These are phyloP conservation scores for Corbicula japonica DNA, from an alignment of 2,888 invertebrate genomes.

Conservation along the genomic window DNA sequence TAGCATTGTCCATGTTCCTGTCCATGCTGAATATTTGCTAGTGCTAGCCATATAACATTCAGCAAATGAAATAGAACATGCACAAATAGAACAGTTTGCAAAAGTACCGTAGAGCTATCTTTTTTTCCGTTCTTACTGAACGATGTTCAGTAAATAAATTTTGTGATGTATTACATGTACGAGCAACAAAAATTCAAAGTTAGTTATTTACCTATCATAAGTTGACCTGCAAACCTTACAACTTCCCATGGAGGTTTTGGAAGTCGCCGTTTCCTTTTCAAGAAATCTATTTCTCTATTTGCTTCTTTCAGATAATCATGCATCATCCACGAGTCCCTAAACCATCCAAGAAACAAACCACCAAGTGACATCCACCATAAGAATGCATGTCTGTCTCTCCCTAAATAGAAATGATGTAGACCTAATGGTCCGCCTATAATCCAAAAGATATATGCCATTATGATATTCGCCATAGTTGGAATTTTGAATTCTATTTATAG, in stretches of 20 bases:
- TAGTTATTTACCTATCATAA: conserved; percentile 76
- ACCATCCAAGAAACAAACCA: conserved; percentile 94
- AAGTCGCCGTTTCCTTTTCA: conserved; percentile 88
- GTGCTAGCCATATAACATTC: no score
- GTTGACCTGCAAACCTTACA: conserved; percentile 76
- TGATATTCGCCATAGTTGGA: conserved; percentile 85
- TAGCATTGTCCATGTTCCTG: no score
- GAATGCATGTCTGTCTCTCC: conserved; percentile 95
- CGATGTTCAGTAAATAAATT: no score
- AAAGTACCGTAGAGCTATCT: no score
- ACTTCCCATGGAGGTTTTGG: conserved; percentile 62
- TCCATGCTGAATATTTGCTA: no score
- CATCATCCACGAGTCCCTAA: conserved; percentile 93
- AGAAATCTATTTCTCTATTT: conserved; percentile 88
- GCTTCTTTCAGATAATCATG: conserved; percentile 93
- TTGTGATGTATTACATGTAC: no score
- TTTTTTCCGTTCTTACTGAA: no score
- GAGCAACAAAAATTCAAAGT: no score
- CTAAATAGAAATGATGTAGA: conserved; percentile 95
- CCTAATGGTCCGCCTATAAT: conserved; percentile 95
- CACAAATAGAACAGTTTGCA: no score
- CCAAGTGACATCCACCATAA: conserved; percentile 95
- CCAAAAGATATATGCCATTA: conserved; percentile 94
- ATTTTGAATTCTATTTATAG: no score
- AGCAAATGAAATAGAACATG: no score